Evolutionary conservation across 2,888 invertebrate genomes (phyloP).

Genomic region (Autographa gamma): DNA sequence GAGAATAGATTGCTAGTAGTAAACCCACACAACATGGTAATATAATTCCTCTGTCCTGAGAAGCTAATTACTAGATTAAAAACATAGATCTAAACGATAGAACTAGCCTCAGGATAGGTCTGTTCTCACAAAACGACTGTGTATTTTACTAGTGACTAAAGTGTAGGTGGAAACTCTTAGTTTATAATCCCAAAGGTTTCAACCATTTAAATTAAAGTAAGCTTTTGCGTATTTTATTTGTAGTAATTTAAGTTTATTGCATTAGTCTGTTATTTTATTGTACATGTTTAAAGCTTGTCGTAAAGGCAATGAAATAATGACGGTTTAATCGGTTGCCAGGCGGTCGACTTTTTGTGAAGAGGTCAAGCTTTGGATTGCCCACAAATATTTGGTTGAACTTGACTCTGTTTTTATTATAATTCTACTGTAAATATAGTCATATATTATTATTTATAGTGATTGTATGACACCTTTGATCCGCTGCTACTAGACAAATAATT

Average conservation of each 20-base stretch:
- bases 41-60: slow-evolving; percentile 52
- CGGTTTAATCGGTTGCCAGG: slow-evolving; percentile 1
- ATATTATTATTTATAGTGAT: background rate
- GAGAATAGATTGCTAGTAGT: slow-evolving; percentile 22
- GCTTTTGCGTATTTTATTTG: slow-evolving; percentile 49
- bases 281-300: slow-evolving; percentile 7
- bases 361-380: background rate
- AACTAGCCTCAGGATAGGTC: slow-evolving; percentile 59
- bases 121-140: slow-evolving; percentile 50
- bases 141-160: slow-evolving; percentile 41
- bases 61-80: slow-evolving; percentile 70
- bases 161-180: slow-evolving; percentile 49
- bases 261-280: slow-evolving; percentile 21
- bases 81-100: slow-evolving; percentile 63
- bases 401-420: background rate
- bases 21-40: slow-evolving; percentile 43
- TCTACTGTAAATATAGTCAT: background rate
- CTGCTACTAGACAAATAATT: too few relatives aligned
- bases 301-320: background rate
- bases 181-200: slow-evolving; percentile 51
- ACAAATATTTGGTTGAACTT: slow-evolving; percentile 4
- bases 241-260: slow-evolving; percentile 43
- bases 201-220: slow-evolving; percentile 53
- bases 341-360: background rate
- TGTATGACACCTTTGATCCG: too few relatives aligned